Base-by-base conservation (phyloP, 2,797 vertebrate genomes). In the Danio tinwini region DNA sequence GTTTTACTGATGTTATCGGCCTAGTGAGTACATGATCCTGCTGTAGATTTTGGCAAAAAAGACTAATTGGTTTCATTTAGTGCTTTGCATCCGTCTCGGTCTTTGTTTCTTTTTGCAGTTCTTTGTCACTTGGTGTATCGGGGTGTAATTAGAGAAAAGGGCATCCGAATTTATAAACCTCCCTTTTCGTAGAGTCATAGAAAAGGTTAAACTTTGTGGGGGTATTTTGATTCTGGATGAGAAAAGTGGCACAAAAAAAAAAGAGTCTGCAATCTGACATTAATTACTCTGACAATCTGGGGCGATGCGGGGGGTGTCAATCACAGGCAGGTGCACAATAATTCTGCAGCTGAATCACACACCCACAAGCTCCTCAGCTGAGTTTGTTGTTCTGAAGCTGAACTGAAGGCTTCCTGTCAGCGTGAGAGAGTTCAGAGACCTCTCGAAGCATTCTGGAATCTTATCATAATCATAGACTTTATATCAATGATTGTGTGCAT, bases 211-310 rank as follows among this genome's bases (percentile, higher is more conserved):
- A 73, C 59, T 81, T 79, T 64, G 75, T 58, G 72, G 70, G 70
- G 71, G 63, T 65, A 80, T 29, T 80, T 83, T 78, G 52, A 80
- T 80, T 80, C 56, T 29, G 17, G 73, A 76, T 83, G 64, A 73
- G 84, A 79, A 85, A 85, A 85, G 76, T 81, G 82, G 76, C 80
- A 74, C 59, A 19, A 71, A 80, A 82, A 67, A 19, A 71, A 80
- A 82, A 67, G 64, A 83, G 74, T 78, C 74, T 59, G 80, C 82
- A 65, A 78, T 85, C 83, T 72, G 40, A 78, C 68, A 55, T 82
- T 81, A 83, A 86, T 86, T 85, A 76, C 85, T 83, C 59, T 55
- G 79, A 76, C 70, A 59, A 76, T 44, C 73, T 71, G 49, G 50
- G 40, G 19, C 53, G 64, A 72, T 74, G 69, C 65, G 29, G 82